These are phyloP conservation scores for Meandrina meandrites DNA, from an alignment of 92 coral and sea anemone genomes.

Conservation along the genomic window DNA sequence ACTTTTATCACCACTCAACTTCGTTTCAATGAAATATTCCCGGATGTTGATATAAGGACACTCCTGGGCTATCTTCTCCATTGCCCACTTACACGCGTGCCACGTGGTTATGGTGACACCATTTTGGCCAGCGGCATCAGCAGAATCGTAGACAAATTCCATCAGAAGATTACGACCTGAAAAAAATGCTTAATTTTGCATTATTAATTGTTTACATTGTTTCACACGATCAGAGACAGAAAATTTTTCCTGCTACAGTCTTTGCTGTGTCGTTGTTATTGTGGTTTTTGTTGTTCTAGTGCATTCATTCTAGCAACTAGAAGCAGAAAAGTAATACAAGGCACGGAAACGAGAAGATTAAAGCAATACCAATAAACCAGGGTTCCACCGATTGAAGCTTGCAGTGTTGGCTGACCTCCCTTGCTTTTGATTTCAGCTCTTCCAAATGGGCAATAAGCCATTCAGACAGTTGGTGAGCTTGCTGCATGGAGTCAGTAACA, in stretches of 20 bases:
- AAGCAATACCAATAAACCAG: conserved; percentile 5
- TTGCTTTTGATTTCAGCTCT: conserved; percentile 24
- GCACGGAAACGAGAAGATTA: neutral
- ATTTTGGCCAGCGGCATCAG: conserved; percentile 59
- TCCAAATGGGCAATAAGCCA: conserved; percentile 25
- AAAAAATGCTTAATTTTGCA: neutral
- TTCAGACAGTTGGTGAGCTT: conserved; percentile 29
- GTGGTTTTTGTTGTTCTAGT: too few species aligned
- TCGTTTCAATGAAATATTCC: conserved; percentile 19
- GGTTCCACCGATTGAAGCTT: conserved; percentile 14
- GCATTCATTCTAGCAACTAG: too few species aligned
- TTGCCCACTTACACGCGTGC: conserved; percentile 47
- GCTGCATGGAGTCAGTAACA: conserved; percentile 39
- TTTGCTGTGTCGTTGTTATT: too few species aligned
- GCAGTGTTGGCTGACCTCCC: conserved; percentile 21
- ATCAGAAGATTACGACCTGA: conserved; percentile 46
- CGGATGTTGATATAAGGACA: conserved; percentile 28
- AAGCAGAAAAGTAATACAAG: too few species aligned
- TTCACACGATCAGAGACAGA: too few species aligned
- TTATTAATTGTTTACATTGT: too few species aligned
- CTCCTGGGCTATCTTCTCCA: conserved; percentile 22
- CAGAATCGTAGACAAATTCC: conserved; percentile 44
- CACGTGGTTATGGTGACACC: conserved; percentile 45
- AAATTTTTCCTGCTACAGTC: too few species aligned
- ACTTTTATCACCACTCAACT: conserved; percentile 43